phyloP scores from a whole-genome alignment of 2,113 vertebrate species.

The Aramus guarauna region DNA sequence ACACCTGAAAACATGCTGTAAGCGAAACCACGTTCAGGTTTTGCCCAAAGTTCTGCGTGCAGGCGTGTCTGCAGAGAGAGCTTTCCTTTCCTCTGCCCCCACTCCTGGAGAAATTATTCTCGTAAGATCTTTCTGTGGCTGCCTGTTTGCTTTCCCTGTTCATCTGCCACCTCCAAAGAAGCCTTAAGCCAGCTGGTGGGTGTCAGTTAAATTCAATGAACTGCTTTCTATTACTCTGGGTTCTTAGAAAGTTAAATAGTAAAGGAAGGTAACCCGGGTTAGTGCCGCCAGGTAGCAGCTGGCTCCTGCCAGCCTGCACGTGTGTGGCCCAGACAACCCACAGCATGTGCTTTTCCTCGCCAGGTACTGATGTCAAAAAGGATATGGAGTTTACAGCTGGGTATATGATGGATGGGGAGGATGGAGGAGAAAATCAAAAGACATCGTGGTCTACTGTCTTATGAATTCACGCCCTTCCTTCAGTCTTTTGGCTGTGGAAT shows the following conservation, averaged over 20 bases:
- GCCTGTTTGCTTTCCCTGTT: background rate
- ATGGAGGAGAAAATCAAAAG: background rate
- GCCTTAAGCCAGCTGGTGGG: background rate
- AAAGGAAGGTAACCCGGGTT: background rate
- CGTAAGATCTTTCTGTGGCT: background rate
- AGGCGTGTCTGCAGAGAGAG: background rate
- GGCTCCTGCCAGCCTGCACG: rapidly evolving
- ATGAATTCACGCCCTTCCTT: background rate
- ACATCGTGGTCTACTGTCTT: background rate
- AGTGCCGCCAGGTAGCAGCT: background rate
- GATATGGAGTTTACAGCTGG: background rate
- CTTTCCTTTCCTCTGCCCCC: background rate
- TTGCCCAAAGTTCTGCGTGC: background rate
- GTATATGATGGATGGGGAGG: background rate
- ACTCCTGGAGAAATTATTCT: background rate
- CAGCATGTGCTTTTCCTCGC: background rate
- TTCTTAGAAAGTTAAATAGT: background rate
- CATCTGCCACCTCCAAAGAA: background rate
- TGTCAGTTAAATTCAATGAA: background rate
- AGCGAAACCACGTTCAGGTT: background rate
- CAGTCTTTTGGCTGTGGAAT: background rate
- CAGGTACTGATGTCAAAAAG: background rate
- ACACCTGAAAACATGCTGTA: background rate
- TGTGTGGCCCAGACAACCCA: background rate
- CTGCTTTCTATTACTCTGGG: background rate